phyloP scores from a whole-genome alignment of 2,113 vertebrate genomes.

The Dolichallabes microphthalmus region DNA sequence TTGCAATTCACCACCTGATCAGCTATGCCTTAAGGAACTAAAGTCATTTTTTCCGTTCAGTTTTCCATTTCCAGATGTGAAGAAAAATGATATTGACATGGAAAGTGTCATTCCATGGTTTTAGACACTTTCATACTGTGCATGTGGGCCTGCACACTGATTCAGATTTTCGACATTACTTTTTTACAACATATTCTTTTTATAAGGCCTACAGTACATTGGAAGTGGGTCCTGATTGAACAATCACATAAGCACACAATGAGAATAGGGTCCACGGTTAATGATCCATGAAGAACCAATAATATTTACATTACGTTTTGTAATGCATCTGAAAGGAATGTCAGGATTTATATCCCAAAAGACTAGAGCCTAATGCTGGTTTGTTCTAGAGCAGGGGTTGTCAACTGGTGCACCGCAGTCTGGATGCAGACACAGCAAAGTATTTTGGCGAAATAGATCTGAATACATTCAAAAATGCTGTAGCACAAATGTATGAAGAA shows the following conservation, averaged over 20 bases:
- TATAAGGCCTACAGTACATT: neutral
- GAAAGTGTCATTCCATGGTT: conserved; percentile 7
- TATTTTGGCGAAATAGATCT: neutral
- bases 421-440: conserved; percentile 6
- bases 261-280: neutral
- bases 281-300: conserved; percentile 11
- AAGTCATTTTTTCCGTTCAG: neutral
- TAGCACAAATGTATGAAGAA: conserved; percentile 7
- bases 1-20: neutral
- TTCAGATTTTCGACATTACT: neutral
- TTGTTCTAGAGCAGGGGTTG: neutral
- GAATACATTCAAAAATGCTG: neutral
- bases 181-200: neutral
- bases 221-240: neutral
- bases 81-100: neutral
- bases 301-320: conserved; percentile 12
- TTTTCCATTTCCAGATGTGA: neutral
- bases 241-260: neutral
- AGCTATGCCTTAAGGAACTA: neutral
- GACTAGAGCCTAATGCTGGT: neutral
- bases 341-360: conserved; percentile 12
- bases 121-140: neutral
- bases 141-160: neutral
- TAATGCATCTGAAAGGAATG: conserved; percentile 14
- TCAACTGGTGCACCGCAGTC: neutral